These are phyloP conservation scores for Ceratoteleas bidentatus DNA, from an alignment of 1,140 invertebrate genomes.

Conservation along the genomic window DNA sequence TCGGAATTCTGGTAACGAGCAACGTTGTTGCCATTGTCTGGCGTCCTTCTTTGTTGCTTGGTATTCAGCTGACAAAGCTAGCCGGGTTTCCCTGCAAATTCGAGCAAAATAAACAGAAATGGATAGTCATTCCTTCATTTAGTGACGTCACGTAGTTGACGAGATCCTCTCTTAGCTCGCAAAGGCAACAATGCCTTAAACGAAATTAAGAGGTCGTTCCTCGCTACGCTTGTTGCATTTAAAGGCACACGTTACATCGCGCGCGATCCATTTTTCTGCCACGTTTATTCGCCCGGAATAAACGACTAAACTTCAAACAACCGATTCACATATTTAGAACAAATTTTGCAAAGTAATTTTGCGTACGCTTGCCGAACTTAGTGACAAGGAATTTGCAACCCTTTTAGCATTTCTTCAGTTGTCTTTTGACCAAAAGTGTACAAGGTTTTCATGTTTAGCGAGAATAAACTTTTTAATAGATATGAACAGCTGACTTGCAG, in stretches of 20 bases:
- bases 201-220: slow-evolving; percentile 55
- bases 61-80: slow-evolving; percentile 58
- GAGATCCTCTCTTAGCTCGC: slow-evolving; percentile 48
- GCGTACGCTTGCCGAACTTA: background rate
- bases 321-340: background rate
- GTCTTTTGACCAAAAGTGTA: no score
- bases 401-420: no score
- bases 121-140: slow-evolving; percentile 66
- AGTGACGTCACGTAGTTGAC: slow-evolving; percentile 65
- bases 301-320: background rate
- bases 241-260: slow-evolving; percentile 20
- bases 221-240: slow-evolving; percentile 44
- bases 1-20: slow-evolving; percentile 59
- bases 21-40: slow-evolving; percentile 57
- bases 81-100: slow-evolving; percentile 54
- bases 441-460: no score
- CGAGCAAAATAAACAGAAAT: slow-evolving; percentile 63
- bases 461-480: no score
- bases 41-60: slow-evolving; percentile 63
- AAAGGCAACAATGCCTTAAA: slow-evolving; percentile 58
- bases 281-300: background rate
- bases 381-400: no score
- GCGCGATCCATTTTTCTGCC: slow-evolving; percentile 9
- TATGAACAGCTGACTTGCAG: no score
- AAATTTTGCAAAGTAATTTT: background rate